phyloP scores from a whole-genome alignment of 1,140 invertebrate genomes.

The Teleogryllus occipitalis region DNA sequence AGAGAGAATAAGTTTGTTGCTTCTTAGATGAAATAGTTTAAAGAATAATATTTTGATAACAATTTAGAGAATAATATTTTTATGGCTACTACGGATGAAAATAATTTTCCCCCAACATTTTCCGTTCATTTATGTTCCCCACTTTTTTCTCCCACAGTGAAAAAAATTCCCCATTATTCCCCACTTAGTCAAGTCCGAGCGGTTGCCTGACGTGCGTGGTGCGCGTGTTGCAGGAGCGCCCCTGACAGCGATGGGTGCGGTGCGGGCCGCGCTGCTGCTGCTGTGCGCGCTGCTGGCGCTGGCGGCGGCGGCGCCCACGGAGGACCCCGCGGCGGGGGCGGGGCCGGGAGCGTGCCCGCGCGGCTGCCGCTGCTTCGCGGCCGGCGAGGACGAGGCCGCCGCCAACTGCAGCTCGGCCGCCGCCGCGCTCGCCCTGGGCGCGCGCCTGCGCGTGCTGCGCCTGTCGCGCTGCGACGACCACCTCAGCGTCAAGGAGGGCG shows the following conservation, averaged over 20 bases:
- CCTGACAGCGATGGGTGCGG: background rate
- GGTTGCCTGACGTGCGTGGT: no score
- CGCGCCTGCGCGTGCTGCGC: background rate
- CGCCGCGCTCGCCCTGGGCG: background rate
- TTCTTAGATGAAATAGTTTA: no score
- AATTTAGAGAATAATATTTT: no score
- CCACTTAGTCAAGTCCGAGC: no score
- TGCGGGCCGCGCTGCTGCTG: background rate
- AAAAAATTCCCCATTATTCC: no score
- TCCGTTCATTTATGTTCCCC: no score
- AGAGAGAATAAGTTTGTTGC: no score
- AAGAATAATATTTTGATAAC: no score
- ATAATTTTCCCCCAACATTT: no score
- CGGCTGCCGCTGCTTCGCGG: background rate
- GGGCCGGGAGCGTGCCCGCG: background rate
- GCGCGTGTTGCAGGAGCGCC: background rate
- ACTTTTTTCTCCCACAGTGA: no score
- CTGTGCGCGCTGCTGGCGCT: background rate
- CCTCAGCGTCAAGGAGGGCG: background rate
- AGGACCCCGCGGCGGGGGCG: background rate
- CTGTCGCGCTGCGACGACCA: background rate
- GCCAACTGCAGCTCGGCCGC: background rate
- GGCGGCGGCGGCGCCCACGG: background rate
- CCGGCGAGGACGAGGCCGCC: no score
- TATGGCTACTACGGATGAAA: no score